Percentiles rank a stretch among this genome's conserved stretches.
phyloP scores from a whole-genome alignment of 2,888 invertebrate species.

The Taphrorychus bicolor region DNA sequence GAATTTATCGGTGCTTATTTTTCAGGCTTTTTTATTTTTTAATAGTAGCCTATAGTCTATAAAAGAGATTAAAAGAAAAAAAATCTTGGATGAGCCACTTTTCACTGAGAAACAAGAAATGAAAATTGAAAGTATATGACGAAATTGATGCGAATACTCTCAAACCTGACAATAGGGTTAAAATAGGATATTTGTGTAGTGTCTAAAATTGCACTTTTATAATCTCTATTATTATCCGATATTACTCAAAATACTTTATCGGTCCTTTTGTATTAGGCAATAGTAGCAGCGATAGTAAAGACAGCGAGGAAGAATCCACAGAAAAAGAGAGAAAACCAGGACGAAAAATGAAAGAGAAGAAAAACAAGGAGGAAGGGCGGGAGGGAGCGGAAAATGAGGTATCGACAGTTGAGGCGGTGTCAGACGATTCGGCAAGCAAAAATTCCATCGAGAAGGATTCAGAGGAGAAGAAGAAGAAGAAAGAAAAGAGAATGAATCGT shows the following conservation, averaged over 20 bases:
- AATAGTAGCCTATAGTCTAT: no score
- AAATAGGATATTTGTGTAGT: no score
- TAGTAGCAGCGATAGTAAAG: constrained; percentile 60
- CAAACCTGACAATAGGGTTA: no score
- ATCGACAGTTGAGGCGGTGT: neutral
- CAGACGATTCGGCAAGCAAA: constrained; percentile 10
- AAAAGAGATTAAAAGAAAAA: no score
- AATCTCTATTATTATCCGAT: no score
- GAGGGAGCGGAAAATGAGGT: neutral
- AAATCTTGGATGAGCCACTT: no score
- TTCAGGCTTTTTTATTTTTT: neutral
- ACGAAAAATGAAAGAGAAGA: constrained; percentile 27
- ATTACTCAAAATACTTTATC: no score
- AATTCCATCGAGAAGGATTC: constrained; percentile 45
- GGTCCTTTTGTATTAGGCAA: neutral
- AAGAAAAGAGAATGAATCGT: constrained; percentile 42
- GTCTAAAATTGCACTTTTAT: no score
- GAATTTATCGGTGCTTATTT: neutral
- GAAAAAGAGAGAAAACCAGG: constrained; percentile 37
- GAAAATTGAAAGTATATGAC: no score
- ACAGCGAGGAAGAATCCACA: constrained; percentile 43
- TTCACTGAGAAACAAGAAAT: no score
- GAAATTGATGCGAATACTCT: no score
- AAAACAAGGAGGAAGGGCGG: constrained; percentile 21
- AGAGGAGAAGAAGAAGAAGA: constrained; percentile 45